Evolutionary conservation across 2,113 vertebrate species (phyloP).

Genomic region (Lampris incognitus): DNA sequence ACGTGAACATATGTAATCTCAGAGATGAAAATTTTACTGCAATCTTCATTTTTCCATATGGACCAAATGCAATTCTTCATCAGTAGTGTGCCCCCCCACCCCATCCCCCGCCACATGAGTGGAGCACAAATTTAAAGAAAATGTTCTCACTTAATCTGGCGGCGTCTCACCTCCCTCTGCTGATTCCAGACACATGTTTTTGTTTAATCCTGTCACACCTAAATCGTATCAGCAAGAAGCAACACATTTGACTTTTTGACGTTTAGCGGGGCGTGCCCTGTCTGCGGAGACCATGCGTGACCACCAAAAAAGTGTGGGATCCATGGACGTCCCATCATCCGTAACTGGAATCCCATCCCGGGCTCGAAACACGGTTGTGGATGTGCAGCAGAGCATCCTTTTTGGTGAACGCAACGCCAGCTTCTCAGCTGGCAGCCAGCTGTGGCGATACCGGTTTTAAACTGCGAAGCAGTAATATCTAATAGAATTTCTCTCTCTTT

Average conservation of each 20-base stretch:
- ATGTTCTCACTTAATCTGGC: too few species aligned
- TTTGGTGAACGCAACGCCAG: background rate
- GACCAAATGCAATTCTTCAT: background rate
- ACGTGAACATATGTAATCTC: constrained; percentile 37
- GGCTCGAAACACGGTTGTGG: too few species aligned
- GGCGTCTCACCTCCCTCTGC: too few species aligned
- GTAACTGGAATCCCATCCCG: too few species aligned
- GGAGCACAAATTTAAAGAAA: background rate
- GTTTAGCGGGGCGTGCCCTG: background rate
- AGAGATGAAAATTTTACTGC: background rate
- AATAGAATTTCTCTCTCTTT: background rate
- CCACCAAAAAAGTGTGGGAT: too few species aligned
- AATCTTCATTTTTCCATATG: background rate
- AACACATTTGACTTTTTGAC: background rate
- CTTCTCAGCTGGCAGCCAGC: background rate
- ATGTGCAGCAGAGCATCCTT: too few species aligned
- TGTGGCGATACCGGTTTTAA: background rate
- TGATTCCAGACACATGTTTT: too few species aligned
- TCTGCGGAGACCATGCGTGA: background rate
- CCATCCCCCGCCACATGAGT: background rate
- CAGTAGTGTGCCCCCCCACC: background rate
- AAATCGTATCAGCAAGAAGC: too few species aligned
- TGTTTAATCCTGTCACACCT: too few species aligned
- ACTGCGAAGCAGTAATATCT: too few species aligned
- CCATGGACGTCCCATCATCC: too few species aligned